Percentiles rank a stretch among this genome's conserved stretches.
phyloP scores from a whole-genome alignment of 2,113 vertebrate genomes.

The Phaethon lepturus region DNA sequence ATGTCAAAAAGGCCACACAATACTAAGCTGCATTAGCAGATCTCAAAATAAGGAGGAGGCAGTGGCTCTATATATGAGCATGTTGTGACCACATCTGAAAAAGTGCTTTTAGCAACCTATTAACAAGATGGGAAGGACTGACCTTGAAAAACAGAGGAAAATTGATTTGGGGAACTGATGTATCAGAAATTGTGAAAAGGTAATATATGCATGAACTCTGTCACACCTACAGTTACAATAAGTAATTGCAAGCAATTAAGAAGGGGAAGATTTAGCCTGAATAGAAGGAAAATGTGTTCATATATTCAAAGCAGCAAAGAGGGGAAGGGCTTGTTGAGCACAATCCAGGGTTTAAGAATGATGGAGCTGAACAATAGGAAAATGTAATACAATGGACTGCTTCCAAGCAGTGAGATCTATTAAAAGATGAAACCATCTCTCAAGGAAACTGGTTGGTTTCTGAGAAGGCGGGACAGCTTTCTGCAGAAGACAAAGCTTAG shows the following conservation, averaged over 20 bases:
- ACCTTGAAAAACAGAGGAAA: conserved; percentile 49
- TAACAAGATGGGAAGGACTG: neutral
- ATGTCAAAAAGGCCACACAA: conserved; percentile 49
- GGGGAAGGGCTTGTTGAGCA: neutral
- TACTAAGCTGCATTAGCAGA: conserved; percentile 1
- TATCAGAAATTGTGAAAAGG: conserved; percentile 20
- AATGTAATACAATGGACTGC: neutral
- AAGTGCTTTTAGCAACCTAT: conserved; percentile 30
- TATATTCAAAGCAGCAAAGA: conserved; percentile 13
- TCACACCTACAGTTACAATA: conserved; percentile 23
- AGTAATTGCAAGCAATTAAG: conserved; percentile 53
- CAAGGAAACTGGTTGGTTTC: neutral
- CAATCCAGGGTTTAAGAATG: neutral
- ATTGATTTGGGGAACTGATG: neutral
- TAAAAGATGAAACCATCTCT: neutral
- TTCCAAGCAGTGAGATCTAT: conserved; percentile 14
- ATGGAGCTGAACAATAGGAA: conserved; percentile 15
- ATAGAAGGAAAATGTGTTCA: conserved; percentile 15
- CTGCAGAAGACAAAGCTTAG: neutral
- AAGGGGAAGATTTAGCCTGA: conserved; percentile 18
- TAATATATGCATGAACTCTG: conserved; percentile 45
- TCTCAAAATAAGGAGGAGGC: neutral
- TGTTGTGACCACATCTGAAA: conserved; percentile 4
- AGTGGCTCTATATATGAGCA: neutral
- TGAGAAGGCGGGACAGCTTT: neutral